Percentiles rank a stretch among this genome's conserved stretches.
Conservation (phyloP, 1,140 invertebrate species). For the Panonychus citri region DNA sequence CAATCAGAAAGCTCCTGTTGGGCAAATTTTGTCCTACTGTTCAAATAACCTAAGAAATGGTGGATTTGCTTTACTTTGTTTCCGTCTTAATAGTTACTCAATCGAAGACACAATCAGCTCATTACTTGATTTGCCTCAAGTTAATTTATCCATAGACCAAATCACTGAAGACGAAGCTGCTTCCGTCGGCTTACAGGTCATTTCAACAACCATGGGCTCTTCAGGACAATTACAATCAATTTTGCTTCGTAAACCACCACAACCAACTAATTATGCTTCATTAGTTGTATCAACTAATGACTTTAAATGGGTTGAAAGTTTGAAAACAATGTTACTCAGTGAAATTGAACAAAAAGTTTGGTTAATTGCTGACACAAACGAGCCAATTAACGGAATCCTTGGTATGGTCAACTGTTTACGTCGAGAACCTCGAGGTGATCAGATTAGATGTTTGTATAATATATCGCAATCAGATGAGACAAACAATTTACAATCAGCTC, state of each 20-base stretch:
- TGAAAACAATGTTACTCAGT: slow-evolving; percentile 26
- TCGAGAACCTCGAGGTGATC: slow-evolving; percentile 50
- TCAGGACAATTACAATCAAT: not conserved
- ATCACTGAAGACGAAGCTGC: not conserved
- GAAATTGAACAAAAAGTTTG: slow-evolving; percentile 32
- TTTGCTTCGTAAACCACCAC: slow-evolving; percentile 9
- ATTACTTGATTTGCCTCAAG: not conserved
- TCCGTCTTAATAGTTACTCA: not conserved
- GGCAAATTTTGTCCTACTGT: slow-evolving; percentile 14
- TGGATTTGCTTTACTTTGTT: not conserved
- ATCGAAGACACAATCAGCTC: not conserved
- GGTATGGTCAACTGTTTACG: slow-evolving; percentile 72
- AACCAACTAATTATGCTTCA: slow-evolving; percentile 1
- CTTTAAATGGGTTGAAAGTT: slow-evolving; percentile 47
- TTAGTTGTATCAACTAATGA: slow-evolving; percentile 19
- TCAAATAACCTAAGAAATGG: slow-evolving; percentile 10
- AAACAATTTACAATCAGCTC: not conserved
- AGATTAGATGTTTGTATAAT: slow-evolving; percentile 30
- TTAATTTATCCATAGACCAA: not conserved
- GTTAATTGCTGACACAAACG: slow-evolving; percentile 32
- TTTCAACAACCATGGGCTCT: not conserved
- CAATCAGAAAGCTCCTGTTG: too few relatives aligned
- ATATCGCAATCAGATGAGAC: not conserved
- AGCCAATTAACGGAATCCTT: slow-evolving; percentile 39
- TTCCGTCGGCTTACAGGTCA: not conserved